A percentile compares a stretch with the other conserved stretches of the same genome.
Conservation (phyloP, 2,888 invertebrate species). For the Venustoraphidia nigricollis region DNA sequence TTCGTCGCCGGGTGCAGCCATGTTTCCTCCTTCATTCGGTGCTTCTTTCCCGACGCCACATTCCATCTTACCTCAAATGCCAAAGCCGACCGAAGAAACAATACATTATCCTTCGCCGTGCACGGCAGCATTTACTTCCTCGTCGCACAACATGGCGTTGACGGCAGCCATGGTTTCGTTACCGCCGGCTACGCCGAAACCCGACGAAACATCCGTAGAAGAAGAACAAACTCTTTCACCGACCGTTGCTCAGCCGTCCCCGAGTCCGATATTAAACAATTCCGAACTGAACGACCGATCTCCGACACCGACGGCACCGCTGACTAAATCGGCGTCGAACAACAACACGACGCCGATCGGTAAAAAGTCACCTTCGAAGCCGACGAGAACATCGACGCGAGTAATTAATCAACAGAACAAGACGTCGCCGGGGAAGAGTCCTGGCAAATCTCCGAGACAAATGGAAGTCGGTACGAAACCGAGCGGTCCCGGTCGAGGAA, state of each 20-base stretch:
- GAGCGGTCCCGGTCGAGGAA: slow-evolving; percentile 32
- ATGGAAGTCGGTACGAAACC: slow-evolving; percentile 32
- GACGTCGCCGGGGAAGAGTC: slow-evolving; percentile 48
- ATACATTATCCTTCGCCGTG: slow-evolving; percentile 38
- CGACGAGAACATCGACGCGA: slow-evolving; percentile 43
- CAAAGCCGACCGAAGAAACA: slow-evolving; percentile 37
- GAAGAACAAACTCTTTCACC: slow-evolving; percentile 9
- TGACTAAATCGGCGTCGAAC: slow-evolving; percentile 25
- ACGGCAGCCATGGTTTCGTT: slow-evolving; percentile 70
- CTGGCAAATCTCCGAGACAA: slow-evolving; percentile 52
- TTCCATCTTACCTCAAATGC: slow-evolving; percentile 35
- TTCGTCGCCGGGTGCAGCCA: slow-evolving; percentile 47
- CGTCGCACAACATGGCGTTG: slow-evolving; percentile 66
- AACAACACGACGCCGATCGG: slow-evolving; percentile 29
- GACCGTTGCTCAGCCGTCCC: slow-evolving; percentile 7
- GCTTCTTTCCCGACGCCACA: slow-evolving; percentile 38
- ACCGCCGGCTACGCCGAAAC: slow-evolving; percentile 29
- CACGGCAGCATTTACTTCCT: slow-evolving; percentile 65
- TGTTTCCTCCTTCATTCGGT: slow-evolving; percentile 44
- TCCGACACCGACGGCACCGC: slow-evolving; percentile 22
- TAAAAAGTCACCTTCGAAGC: slow-evolving; percentile 41
- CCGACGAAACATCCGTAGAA: slow-evolving; percentile 14
- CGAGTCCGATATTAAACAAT: slow-evolving; percentile 5
- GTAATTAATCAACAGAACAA: slow-evolving; percentile 43
- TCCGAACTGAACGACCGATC: slow-evolving; percentile 4